Evolutionary conservation across 1,140 invertebrate genomes (phyloP).

Genomic region (Luehdorfia chinensis): DNA sequence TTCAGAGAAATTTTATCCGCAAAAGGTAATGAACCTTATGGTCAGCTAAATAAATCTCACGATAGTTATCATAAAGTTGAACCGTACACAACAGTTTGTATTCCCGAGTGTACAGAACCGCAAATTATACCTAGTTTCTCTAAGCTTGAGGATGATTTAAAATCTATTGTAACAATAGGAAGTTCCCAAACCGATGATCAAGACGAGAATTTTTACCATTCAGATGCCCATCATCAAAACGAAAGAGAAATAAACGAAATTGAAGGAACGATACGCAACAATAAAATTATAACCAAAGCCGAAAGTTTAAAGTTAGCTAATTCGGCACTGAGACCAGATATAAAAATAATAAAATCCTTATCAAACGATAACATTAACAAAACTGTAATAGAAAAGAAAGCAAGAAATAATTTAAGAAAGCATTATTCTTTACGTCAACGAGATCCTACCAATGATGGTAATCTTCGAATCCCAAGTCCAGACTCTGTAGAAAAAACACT

Average conservation of each 20-base stretch:
- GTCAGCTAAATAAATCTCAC: constrained; percentile 58
- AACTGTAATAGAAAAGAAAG: constrained; percentile 42
- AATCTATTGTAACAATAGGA: constrained; percentile 66
- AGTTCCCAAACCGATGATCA: constrained; percentile 62
- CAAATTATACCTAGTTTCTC: constrained; percentile 52
- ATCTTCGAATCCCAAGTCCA: constrained; percentile 56
- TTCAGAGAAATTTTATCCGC: constrained; percentile 58
- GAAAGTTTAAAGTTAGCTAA: constrained; percentile 58
- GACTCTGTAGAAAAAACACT: constrained; percentile 42
- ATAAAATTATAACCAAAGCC: constrained; percentile 66
- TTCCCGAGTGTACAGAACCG: constrained; percentile 42
- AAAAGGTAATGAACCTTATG: constrained; percentile 56
- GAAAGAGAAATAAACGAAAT: constrained; percentile 74
- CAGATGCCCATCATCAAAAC: constrained; percentile 63
- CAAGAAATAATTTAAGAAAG: constrained; percentile 56
- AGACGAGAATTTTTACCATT: constrained; percentile 43
- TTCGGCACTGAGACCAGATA: constrained; percentile 40
- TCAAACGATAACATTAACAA: constrained; percentile 64
- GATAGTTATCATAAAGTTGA: constrained; percentile 30
- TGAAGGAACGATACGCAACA: constrained; percentile 69
- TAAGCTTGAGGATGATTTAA: constrained; percentile 66
- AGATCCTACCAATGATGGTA: constrained; percentile 59
- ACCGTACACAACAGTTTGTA: constrained; percentile 29
- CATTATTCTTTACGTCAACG: constrained; percentile 74
- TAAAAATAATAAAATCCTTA: constrained; percentile 53